Percentiles rank a stretch among this genome's conserved stretches.
Conservation (phyloP, 2,797 vertebrate genomes). For the Brachyrhaphis roseni region DNA sequence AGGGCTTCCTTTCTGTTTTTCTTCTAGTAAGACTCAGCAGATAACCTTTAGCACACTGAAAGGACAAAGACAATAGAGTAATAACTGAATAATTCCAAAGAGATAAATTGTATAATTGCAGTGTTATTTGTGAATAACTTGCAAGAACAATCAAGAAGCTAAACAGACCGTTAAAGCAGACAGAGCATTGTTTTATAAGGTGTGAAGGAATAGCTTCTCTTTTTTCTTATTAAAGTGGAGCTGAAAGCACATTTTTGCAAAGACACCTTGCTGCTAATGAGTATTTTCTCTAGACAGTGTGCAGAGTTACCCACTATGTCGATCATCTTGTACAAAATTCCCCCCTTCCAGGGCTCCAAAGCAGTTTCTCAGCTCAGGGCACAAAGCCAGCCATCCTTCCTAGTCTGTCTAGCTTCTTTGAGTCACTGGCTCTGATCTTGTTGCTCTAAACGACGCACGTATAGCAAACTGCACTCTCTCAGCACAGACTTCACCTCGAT, state of each 20-base stretch:
- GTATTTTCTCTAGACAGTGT: background rate
- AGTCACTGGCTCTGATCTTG: constrained; percentile 2
- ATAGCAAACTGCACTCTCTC: background rate
- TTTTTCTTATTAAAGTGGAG: background rate
- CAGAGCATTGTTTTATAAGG: background rate
- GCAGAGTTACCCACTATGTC: constrained; percentile 2
- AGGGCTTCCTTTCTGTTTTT: background rate
- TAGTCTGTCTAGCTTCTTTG: background rate
- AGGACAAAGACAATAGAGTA: background rate
- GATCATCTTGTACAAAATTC: background rate
- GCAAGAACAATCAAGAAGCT: background rate
- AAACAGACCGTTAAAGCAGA: background rate
- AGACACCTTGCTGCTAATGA: background rate
- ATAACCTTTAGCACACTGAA: background rate
- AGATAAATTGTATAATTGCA: background rate
- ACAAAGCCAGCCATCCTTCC: background rate
- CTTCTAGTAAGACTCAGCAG: background rate
- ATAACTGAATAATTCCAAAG: background rate
- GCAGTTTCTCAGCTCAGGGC: background rate
- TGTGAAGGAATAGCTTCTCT: background rate
- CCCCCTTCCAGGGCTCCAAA: background rate
- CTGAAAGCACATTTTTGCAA: background rate
- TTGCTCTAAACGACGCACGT: background rate
- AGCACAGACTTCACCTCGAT: background rate
- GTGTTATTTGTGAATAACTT: background rate